Conservation (phyloP, 2,797 vertebrate genomes). For the Echeneis naucrates region DNA sequence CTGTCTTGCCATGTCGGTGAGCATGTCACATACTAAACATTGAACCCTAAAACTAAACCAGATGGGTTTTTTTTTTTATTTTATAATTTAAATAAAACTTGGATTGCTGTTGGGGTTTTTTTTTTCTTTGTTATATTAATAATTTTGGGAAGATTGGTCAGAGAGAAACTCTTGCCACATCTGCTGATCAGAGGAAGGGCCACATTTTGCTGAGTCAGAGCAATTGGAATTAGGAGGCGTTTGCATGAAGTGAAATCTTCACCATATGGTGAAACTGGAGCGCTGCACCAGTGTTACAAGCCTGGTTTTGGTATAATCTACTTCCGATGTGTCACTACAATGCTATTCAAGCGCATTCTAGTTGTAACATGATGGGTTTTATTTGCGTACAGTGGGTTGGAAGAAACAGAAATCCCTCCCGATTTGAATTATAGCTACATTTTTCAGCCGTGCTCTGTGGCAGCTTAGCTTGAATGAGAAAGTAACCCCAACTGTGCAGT, state of each 20-base stretch:
- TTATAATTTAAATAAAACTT: conserved; percentile 15
- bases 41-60: conserved; percentile 11
- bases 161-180: conserved; percentile 68
- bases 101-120: neutral
- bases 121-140: conserved; percentile 40
- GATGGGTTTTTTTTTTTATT: conserved; percentile 28
- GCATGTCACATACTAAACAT: conserved; percentile 6
- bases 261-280: conserved; percentile 74
- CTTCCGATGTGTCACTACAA: conserved; percentile 51
- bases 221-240: conserved; percentile 68
- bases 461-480: conserved; percentile 3
- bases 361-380: conserved; percentile 36
- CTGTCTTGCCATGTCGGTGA: conserved; percentile 54
- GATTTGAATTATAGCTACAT: conserved; percentile 43
- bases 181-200: conserved; percentile 73
- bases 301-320: conserved; percentile 50
- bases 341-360: conserved; percentile 40
- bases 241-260: conserved; percentile 64
- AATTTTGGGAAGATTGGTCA: conserved; percentile 37
- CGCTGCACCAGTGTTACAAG: conserved; percentile 20
- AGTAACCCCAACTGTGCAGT: neutral
- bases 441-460: conserved; percentile 13
- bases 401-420: conserved; percentile 32
- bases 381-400: conserved; percentile 26
- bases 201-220: conserved; percentile 73